Percentiles rank a stretch among this genome's conserved stretches.
phyloP scores from a whole-genome alignment of 2,797 vertebrate species.

The Pampus argenteus region DNA sequence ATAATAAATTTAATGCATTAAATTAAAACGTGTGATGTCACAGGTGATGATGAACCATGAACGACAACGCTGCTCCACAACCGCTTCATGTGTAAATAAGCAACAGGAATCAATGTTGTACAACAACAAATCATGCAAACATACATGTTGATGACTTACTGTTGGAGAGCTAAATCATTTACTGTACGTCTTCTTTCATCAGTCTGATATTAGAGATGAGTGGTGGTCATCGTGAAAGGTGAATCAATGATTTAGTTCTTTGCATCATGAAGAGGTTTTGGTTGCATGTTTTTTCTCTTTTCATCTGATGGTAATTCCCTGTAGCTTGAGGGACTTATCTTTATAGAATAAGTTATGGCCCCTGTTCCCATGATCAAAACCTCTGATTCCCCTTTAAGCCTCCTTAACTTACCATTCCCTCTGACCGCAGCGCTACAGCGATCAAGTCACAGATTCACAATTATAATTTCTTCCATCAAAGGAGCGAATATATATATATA shows the following conservation, averaged over 20 bases:
- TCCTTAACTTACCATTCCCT: conserved; percentile 8
- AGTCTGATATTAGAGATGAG: conserved; percentile 8
- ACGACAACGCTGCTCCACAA: too few species aligned
- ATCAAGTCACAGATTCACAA: conserved; percentile 6
- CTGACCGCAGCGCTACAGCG: background rate
- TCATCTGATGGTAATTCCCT: conserved; percentile 20
- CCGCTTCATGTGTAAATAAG: too few species aligned
- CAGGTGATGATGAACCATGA: too few species aligned
- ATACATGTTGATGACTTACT: conserved; percentile 9
- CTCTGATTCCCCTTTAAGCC: conserved; percentile 30
- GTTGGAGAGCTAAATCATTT: background rate
- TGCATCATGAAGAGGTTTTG: conserved; percentile 26
- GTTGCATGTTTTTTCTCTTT: conserved; percentile 34
- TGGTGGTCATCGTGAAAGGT: conserved; percentile 1
- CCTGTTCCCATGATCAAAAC: conserved; percentile 42
- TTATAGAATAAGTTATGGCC: conserved; percentile 47
- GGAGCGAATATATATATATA: background rate
- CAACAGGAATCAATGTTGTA: too few species aligned
- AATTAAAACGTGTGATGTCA: too few species aligned
- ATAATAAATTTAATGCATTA: too few species aligned
- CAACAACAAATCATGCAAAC: too few species aligned
- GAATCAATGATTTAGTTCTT: conserved; percentile 37
- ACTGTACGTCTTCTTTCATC: conserved; percentile 17
- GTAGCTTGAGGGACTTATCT: conserved; percentile 30
- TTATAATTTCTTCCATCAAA: background rate